Evolutionary conservation across 2,888 invertebrate genomes (phyloP), one percentile per base, ranked within the genome.

Genomic region (Arrhopalites spinosus): DNA sequence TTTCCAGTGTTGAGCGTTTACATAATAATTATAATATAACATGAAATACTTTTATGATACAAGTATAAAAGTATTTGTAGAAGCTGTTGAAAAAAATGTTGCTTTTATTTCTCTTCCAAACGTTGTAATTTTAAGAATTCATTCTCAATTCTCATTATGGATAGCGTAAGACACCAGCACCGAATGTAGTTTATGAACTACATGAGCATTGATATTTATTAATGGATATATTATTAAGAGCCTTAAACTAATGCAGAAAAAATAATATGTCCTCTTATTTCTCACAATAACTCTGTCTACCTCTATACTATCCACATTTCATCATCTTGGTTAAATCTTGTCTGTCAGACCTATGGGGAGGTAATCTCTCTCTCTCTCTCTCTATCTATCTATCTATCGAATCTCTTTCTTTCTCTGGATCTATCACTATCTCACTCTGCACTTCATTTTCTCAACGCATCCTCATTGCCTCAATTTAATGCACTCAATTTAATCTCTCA

Each of bases 301-400:
- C 79, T 77, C 78, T 78, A 79, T 82, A 43, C 67, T 36, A 73
- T 43, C 73, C 73, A 66, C 66, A 63, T 27, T 79, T 78, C 77
- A 78, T 78, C 80, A 79, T 53, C 76, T 30, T 81, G 78, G 80
- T 74, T 68, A 56, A 71, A n/a, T 43, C 56, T 69, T 81, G 80
- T 79, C 80, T 80, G 78, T 81, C 83, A 83, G 83, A 81, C 80
- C 77, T 80, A 81, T 79, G 80, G 82, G 81, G 83, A 83, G 83
- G 83, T 83, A 83, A 83, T 75, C 74, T 77, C 75, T 77, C 25
- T 59, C 59, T 59, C 25, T 27, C 25, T 59, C 27, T 59, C 27
- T 43, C 74, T 56, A 5, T 61, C 50, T 36, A 50, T 75, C 27
- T 68, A 17, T 56, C 20, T n/a, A 56, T 13, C 53, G 23, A 13